Evolutionary conservation across 2,797 vertebrate species (phyloP).

Genomic region (Gobio occitaniae): DNA sequence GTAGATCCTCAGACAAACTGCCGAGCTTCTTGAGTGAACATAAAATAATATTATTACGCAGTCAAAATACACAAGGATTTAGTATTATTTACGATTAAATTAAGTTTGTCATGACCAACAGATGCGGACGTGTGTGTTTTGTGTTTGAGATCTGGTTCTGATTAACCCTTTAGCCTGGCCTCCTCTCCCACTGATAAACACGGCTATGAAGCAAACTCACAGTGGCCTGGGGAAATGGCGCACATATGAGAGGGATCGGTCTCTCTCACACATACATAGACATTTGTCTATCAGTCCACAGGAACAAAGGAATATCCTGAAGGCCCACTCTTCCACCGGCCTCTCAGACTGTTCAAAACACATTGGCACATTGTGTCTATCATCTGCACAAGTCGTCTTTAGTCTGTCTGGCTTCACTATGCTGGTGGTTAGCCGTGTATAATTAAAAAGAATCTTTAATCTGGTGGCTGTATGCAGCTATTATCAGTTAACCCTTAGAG

Average conservation of each 20-base stretch:
- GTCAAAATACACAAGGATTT: neutral
- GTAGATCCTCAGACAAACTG: neutral
- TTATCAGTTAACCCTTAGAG: conserved; percentile 67
- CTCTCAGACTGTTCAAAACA: conserved; percentile 81
- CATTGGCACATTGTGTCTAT: conserved; percentile 40
- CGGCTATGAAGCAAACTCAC: conserved; percentile 77
- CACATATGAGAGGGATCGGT: conserved; percentile 91
- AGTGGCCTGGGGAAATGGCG: conserved; percentile 80
- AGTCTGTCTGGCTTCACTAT: conserved; percentile 59
- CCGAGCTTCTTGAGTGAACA: neutral
- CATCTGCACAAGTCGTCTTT: conserved; percentile 56
- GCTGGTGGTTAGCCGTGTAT: conserved; percentile 60
- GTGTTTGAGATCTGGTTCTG: conserved; percentile 69
- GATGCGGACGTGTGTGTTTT: conserved; percentile 12
- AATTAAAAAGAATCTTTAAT: conserved; percentile 74
- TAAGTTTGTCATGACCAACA: neutral
- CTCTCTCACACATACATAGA: conserved; percentile 58
- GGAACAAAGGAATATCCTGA: conserved; percentile 84
- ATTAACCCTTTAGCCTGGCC: conserved; percentile 83
- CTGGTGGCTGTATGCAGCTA: conserved; percentile 67
- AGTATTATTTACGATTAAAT: neutral
- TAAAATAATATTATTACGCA: conserved; percentile 4
- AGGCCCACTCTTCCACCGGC: conserved; percentile 80
- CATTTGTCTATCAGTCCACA: conserved; percentile 82
- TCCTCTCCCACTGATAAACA: conserved; percentile 72